Evolutionary conservation across 2,888 invertebrate species (phyloP), one percentile per base, ranked within the genome.

Genomic region (Patella caerulea): DNA sequence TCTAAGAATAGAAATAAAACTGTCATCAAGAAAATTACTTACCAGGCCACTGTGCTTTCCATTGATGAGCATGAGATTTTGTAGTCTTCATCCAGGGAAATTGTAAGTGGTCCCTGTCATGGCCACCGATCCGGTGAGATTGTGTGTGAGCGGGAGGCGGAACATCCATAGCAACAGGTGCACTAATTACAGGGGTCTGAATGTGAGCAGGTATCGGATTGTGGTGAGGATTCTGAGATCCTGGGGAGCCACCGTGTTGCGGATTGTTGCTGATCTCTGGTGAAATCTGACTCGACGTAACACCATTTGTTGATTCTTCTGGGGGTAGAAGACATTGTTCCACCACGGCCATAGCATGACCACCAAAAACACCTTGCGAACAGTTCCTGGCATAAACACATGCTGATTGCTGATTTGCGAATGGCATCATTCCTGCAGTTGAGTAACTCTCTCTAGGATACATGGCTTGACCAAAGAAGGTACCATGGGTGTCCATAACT

Each of bases 21-120:
- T n/a, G 4, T 59, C 17, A 3, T 19, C 59, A 9, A 19, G 3
- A 5, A 9, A n/a, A 2, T 14, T 24, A 52, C 84, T 80, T 83
- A 91, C 91, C 91, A 83, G 90, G 87, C 91, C 91, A 91, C 70
- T 90, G 88, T 0, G 91, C 89, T 78, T 91, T 91, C 91, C 91
- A 91, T 75, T 90, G 91, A 81, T 90, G 90, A 15, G 91, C 91
- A 75, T 91, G 91, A 52, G 90, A 90, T 83, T 91, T 91, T 54
- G 91, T 91, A 11, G 90, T 91, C 83, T 90, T 91, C 91, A 91
- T 91, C 91, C 91, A 91, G 0, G 91, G 90, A 78, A 90, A 91
- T 77, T 90, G 90, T 71, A 91, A 80, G 53, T 84, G 45, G 73
- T 82, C 83, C 76, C 82, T 82, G 19, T 82, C 76, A n/a, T 79